Evolutionary conservation across 2,888 invertebrate genomes (phyloP), one percentile per base, ranked within the genome.

Genomic region (Bedellia somnulentella): DNA sequence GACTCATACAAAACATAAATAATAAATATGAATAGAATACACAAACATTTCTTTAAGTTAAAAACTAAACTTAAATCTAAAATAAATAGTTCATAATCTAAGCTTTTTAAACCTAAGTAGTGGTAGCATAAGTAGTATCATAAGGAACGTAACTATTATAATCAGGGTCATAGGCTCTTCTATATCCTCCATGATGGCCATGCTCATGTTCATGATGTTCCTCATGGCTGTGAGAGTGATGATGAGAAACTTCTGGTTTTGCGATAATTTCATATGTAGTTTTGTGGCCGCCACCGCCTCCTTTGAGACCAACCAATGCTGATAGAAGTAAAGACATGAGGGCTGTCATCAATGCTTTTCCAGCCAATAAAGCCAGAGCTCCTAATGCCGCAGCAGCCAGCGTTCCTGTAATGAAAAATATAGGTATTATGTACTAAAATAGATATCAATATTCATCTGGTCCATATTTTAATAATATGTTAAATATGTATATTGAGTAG

Each of bases 231-330:
- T 87, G 85, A 1, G 83, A 80, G 45, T 84, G 83, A 3, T 83
- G 77, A 45, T 83, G 83, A 1, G 86, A 82, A 38, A 89, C 85
- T 24, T 89, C 81, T 0, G 90, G 90, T 42, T 90, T 89, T 30
- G 89, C 83, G 34, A 90, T 85, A 51, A 90, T 88, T 61, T 90
- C 90, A 54, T 90, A 90, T 0, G 89, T 89, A 1, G 89, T 88
- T 12, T 85, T 85, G 38, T 83, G 82, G 9, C 86, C 85, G 1
- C 83, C 82, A 4, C 79, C 59, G 3, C 84, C 47, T 3, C 85
- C 80, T 46, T 89, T 89, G n/a, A 90, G 63, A 0, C 89, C 89
- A 6, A 88, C 80, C 11, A 89, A 80, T 0, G 86, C 86, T 1
- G 89, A 87, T 0, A 90, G 62, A 38, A 89, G 80, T 3, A 91